Evolutionary conservation across 23 tunicate species (phyloP).

Genomic region (Corella eumyota): DNA sequence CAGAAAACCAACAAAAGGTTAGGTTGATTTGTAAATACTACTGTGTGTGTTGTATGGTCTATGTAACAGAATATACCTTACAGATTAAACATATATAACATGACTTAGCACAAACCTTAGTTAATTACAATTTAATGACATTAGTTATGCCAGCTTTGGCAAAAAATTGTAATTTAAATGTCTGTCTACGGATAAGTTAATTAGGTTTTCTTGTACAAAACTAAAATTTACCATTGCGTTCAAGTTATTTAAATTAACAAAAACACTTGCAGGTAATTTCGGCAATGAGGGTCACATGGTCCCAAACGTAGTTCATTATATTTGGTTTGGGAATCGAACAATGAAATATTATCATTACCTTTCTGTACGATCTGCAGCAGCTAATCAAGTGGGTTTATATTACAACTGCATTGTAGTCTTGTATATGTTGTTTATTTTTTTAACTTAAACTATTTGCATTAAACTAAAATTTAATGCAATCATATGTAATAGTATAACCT

Average conservation of each 20-base stretch:
- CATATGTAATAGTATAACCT: background rate
- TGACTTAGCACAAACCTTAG: too few relatives aligned
- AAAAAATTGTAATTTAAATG: background rate
- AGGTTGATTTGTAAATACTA: background rate
- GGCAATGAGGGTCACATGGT: background rate
- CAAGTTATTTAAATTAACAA: background rate
- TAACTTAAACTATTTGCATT: background rate
- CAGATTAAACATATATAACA: too few relatives aligned
- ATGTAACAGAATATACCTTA: too few relatives aligned
- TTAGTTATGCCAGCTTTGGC: too few relatives aligned
- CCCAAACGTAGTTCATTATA: slow-evolving; percentile 22
- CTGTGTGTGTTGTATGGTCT: background rate
- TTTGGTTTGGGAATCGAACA: slow-evolving; percentile 20
- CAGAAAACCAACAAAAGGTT: background rate
- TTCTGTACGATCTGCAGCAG: slow-evolving; percentile 25
- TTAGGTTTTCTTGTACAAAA: too few relatives aligned
- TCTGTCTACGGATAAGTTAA: background rate
- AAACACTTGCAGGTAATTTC: background rate
- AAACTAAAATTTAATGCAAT: background rate
- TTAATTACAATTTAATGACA: too few relatives aligned
- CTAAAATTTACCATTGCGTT: background rate
- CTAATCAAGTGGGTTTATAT: slow-evolving; percentile 6
- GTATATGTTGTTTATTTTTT: background rate
- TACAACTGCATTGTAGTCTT: background rate
- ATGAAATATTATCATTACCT: slow-evolving; percentile 11